Conservation (phyloP, 53 echinoderm and acorn worm genomes). For the Luidia sarsii region DNA sequence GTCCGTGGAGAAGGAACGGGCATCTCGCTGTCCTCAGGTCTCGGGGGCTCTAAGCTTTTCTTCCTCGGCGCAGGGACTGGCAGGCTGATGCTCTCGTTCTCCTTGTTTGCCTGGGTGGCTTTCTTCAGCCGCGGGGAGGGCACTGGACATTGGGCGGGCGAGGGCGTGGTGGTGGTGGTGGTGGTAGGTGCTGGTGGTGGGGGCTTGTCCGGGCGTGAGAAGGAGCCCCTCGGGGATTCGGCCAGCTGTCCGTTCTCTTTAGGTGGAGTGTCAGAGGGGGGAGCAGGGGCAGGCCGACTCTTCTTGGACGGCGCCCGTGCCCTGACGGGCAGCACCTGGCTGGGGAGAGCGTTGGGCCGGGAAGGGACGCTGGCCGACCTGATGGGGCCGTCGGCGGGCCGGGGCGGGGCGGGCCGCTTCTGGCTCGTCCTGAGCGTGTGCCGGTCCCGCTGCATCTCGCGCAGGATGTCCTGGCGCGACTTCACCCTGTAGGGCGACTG, state of each 20-base stretch:
- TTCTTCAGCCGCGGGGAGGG: conserved; percentile 74
- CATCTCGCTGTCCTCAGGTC: background rate
- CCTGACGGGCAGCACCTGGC: background rate
- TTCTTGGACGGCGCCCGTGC: conserved; percentile 67
- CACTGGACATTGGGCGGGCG: conserved; percentile 50
- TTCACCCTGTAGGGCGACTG: conserved; percentile 67
- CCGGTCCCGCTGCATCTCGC: conserved; percentile 84
- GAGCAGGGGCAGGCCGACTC: conserved; percentile 69
- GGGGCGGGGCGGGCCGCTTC: conserved; percentile 36
- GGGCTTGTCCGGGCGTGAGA: conserved; percentile 26
- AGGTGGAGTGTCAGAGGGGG: conserved; percentile 52
- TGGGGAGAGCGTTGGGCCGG: conserved; percentile 13
- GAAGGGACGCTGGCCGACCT: conserved; percentile 22
- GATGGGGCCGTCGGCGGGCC: conserved; percentile 21
- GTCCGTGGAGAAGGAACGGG: conserved; percentile 37
- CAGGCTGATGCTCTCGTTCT: conserved; percentile 15
- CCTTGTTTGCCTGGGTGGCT: conserved; percentile 1
- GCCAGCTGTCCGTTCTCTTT: conserved; percentile 30
- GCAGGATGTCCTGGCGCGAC: conserved; percentile 83
- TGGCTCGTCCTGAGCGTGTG: conserved; percentile 79
- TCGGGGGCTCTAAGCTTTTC: background rate
- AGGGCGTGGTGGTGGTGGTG: background rate
- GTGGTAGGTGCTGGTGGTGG: conserved; percentile 43
- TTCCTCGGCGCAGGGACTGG: conserved; percentile 41
- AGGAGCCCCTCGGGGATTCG: conserved; percentile 1